A percentile compares a stretch with the other conserved stretches of the same genome.
These are phyloP conservation scores for Chanos chanos DNA, from an alignment of 2,797 vertebrate species.

Conservation along the genomic window DNA sequence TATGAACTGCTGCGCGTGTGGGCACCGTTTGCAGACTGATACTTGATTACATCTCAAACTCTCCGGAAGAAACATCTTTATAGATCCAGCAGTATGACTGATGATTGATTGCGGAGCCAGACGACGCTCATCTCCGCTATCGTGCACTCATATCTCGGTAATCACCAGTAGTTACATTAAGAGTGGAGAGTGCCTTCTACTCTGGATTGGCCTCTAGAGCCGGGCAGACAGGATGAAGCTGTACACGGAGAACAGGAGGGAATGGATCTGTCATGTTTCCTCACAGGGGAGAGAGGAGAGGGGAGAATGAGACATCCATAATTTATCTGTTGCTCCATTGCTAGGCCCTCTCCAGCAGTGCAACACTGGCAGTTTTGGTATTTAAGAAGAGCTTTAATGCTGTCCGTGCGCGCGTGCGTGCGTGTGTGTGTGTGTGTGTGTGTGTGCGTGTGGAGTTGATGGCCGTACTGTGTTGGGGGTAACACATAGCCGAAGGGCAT, in stretches of 20 bases:
- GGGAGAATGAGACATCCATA: slow-evolving; percentile 38
- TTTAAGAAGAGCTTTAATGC: slow-evolving; percentile 1
- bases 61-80: slow-evolving; percentile 16
- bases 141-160: slow-evolving; percentile 34
- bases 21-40: not conserved
- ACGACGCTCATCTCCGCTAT: not conserved
- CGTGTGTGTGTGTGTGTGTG: not conserved
- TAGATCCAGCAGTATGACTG: slow-evolving; percentile 7
- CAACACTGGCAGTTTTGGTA: not conserved
- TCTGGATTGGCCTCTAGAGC: slow-evolving; percentile 24
- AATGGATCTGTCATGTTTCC: slow-evolving; percentile 54
- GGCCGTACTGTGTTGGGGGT: slow-evolving; percentile 15
- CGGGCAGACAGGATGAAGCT: slow-evolving; percentile 49
- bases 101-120: slow-evolving; percentile 35
- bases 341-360: not conserved
- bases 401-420: not conserved
- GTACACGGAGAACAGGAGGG: slow-evolving; percentile 47
- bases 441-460: slow-evolving; percentile 19
- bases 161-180: slow-evolving; percentile 35
- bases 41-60: slow-evolving; percentile 36
- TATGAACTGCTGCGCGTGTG: not conserved
- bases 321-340: slow-evolving; percentile 45
- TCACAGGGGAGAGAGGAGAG: slow-evolving; percentile 34
- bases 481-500: slow-evolving; percentile 21
- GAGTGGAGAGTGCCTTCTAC: slow-evolving; percentile 55